Base-by-base conservation (phyloP, 2,797 vertebrate species). In the Characodon lateralis region DNA sequence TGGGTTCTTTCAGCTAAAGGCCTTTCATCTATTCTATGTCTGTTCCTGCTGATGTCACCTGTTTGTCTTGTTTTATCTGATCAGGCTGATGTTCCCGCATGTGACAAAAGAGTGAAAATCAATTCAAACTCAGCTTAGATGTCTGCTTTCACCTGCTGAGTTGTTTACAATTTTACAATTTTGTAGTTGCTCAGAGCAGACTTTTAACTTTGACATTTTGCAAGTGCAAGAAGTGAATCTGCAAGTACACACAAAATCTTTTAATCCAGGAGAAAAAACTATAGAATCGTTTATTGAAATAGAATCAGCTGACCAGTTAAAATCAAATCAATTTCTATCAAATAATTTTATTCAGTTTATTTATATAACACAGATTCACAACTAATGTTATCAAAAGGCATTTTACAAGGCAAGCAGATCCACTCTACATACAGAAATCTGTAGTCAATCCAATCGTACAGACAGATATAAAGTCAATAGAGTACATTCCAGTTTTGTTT, bases 41-140 rank as follows among this genome's bases (percentile, higher is more conserved):
- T 68, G 82, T 22, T 89, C 74, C 51, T 85, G 85, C 80, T 74
- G 82, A 87, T 43, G 16, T 87, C 87, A 81, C 66, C 76, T 76
- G 72, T 87, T 88, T 85, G 80, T 80, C 71, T 63, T 5, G 50
- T 70, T 84, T 71, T 78, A 88, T 87, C 83, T 85, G 82, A 91
- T 89, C 71, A 76, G 74, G 81, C 28, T 77, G 80, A 90, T 91
- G 89, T 84, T 81, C 71, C 53, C 73, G 86, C 82, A 82, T 83
- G 87, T 88, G 89, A 53, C 73, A 77, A 84, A 89, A 92, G 88
- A 91, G 83, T 74, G 80, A 83, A 73, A 83, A 91, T 94, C 93
- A 89, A 83, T 92, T 28, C 69, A 14, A 65, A 70, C 83, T 75
- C 72, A 69, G 80, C 79, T 59, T 72, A 74, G 46, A 74, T 66